A percentile compares a stretch with the other conserved stretches of the same genome.
phyloP scores from a whole-genome alignment of 2,113 vertebrate species.

The Hymenochirus boettgeri region DNA sequence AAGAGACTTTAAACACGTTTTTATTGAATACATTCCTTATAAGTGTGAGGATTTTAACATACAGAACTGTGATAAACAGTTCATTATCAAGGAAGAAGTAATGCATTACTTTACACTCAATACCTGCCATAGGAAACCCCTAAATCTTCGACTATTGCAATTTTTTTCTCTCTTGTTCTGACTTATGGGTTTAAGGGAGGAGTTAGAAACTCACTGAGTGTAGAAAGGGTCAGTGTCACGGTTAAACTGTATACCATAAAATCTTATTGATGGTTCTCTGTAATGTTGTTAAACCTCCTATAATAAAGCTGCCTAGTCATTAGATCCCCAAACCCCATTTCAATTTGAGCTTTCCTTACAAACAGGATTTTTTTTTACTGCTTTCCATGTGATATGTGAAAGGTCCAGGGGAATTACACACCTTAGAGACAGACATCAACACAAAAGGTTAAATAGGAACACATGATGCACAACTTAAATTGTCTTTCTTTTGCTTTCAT shows the following conservation, averaged over 20 bases:
- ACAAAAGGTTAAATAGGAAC: conserved; percentile 36
- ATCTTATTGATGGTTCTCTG: conserved; percentile 60
- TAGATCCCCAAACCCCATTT: conserved; percentile 62
- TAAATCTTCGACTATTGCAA: too few relatives aligned
- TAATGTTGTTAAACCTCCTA: conserved; percentile 60
- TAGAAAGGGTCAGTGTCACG: conserved; percentile 20
- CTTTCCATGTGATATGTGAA: conserved; percentile 34
- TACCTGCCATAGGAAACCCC: too few relatives aligned
- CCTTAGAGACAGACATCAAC: conserved; percentile 34
- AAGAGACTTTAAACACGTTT: too few relatives aligned
- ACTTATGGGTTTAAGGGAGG: conserved; percentile 40
- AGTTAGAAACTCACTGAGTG: conserved; percentile 1
- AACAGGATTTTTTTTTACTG: conserved; percentile 54
- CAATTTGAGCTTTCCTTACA: conserved; percentile 58
- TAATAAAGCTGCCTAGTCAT: conserved; percentile 60
- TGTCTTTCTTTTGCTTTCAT: conserved; percentile 25
- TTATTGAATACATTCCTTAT: too few relatives aligned
- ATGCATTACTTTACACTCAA: too few relatives aligned
- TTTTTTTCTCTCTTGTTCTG: too few relatives aligned
- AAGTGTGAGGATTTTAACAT: too few relatives aligned
- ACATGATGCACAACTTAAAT: conserved; percentile 30
- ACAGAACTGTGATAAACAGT: too few relatives aligned
- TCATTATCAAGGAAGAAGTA: too few relatives aligned
- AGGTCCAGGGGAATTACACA: conserved; percentile 33
- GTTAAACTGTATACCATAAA: conserved; percentile 52